Evolutionary conservation across 2,888 invertebrate species (phyloP), one percentile per base, ranked within the genome.

Genomic region (Hydropsyche betteni): DNA sequence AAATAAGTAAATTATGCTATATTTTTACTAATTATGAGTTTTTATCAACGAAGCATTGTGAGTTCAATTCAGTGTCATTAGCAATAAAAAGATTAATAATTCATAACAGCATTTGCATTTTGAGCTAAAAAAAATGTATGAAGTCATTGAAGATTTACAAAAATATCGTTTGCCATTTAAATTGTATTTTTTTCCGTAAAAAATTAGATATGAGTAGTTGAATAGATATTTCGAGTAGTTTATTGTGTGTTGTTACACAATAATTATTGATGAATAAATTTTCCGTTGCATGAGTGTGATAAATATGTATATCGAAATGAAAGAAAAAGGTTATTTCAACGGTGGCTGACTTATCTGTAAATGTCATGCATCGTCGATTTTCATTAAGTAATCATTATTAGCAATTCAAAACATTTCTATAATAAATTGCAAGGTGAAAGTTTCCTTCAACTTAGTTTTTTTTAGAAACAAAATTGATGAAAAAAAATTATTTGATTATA

Each of bases 201-300:
- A 24, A 24, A 24, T 24, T 24, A 24, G 24, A 24, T 24, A 24
- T 24, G 24, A 24, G 24, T 24, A 24, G 24, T 24, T 24, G 24
- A 24, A 24, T 24, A 24, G 24, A 24, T 24, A 24, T 24, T 24
- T 24, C 24, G 24, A 24, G 24, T 24, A 24, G 24, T 24, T 24
- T 24, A 24, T 24, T 24, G 24, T 24, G 24, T 24, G 24, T 24
- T 24, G 24, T 24, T 58, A 58, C 16, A 10, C 34, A 68, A 24
- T 68, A 79, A 78, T 79, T 78, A 80, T 77, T 76, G 77, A 76
- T 78, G 75, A 80, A 78, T 80, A 24, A 24, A 78, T 81, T 81
- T 80, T 81, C 81, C 81, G 81, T 14, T 7, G 16, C 12, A n/a
- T n/a, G n/a, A 55, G 12, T 55, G 12, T n/a, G 24, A 61, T 61